These are phyloP conservation scores for Euphydryas editha DNA, from an alignment of 2,888 invertebrate species.

Conservation along the genomic window DNA sequence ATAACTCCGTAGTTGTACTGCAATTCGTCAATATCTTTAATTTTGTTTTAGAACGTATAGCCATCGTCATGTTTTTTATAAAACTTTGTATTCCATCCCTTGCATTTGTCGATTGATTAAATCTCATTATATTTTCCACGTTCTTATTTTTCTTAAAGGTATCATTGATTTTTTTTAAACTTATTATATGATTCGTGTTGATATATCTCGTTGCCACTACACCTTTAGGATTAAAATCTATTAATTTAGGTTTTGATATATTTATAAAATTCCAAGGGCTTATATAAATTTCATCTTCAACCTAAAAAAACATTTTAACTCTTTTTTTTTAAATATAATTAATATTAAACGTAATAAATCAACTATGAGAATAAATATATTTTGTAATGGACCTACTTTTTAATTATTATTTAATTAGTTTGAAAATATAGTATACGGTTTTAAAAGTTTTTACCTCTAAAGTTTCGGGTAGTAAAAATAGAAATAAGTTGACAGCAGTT, in stretches of 20 bases:
- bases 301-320: slow-evolving; percentile 44
- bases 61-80: slow-evolving; percentile 34
- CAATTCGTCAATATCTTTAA: slow-evolving; percentile 61
- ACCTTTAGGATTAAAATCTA: slow-evolving; percentile 57
- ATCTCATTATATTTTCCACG: slow-evolving; percentile 7
- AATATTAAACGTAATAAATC: too few relatives aligned
- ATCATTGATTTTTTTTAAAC: slow-evolving; percentile 41
- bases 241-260: slow-evolving; percentile 49
- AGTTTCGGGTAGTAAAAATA: slow-evolving; percentile 20
- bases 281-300: slow-evolving; percentile 48
- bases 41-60: slow-evolving; percentile 31
- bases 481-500: slow-evolving; percentile 20
- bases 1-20: slow-evolving; percentile 47
- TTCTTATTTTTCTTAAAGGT: slow-evolving; percentile 33
- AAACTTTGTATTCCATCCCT: slow-evolving; percentile 35
- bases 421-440: slow-evolving; percentile 10
- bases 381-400: too few relatives aligned
- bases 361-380: too few relatives aligned
- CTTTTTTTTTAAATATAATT: neutral
- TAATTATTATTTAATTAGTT: neutral
- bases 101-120: slow-evolving; percentile 24
- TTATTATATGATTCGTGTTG: slow-evolving; percentile 38
- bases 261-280: slow-evolving; percentile 60
- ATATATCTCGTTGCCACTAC: slow-evolving; percentile 44
- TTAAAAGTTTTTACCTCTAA: slow-evolving; percentile 18